Conservation (phyloP, 2,888 invertebrate species). For the Cataglyphis altisquamis region DNA sequence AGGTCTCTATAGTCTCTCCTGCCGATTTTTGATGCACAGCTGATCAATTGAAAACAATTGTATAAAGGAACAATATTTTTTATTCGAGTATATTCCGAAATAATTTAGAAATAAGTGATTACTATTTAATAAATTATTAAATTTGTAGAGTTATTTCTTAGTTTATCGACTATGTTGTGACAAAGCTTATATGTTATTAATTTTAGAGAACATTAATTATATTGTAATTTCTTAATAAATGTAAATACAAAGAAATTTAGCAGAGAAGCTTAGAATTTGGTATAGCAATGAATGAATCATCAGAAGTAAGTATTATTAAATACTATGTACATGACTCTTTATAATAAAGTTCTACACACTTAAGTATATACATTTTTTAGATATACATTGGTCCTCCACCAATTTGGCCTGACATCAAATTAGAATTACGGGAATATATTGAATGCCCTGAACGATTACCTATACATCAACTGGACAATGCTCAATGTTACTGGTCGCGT, state of each 20-base stretch:
- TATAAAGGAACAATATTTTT: neutral
- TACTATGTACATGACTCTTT: neutral
- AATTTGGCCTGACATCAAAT: constrained; percentile 89
- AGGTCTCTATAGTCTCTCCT: too few relatives aligned
- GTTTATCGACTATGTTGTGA: neutral
- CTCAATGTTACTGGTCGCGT: constrained; percentile 90
- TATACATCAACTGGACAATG: constrained; percentile 91
- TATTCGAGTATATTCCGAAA: neutral
- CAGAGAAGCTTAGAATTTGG: neutral
- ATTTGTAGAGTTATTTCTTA: neutral
- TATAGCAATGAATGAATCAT: constrained; percentile 5
- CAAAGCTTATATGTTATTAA: neutral
- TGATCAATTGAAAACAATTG: neutral
- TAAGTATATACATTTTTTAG: constrained; percentile 69
- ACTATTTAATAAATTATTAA: neutral
- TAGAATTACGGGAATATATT: constrained; percentile 90
- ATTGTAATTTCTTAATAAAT: constrained; percentile 2
- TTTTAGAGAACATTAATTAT: neutral
- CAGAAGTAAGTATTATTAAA: constrained; percentile 26
- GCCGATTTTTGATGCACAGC: neutral
- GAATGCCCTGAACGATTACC: constrained; percentile 90
- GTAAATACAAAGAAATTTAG: neutral
- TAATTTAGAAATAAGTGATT: neutral
- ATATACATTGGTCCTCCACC: constrained; percentile 88
- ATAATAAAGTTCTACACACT: neutral